Conservation (phyloP, 2,113 vertebrate genomes). For the Climacteris rufus region DNA sequence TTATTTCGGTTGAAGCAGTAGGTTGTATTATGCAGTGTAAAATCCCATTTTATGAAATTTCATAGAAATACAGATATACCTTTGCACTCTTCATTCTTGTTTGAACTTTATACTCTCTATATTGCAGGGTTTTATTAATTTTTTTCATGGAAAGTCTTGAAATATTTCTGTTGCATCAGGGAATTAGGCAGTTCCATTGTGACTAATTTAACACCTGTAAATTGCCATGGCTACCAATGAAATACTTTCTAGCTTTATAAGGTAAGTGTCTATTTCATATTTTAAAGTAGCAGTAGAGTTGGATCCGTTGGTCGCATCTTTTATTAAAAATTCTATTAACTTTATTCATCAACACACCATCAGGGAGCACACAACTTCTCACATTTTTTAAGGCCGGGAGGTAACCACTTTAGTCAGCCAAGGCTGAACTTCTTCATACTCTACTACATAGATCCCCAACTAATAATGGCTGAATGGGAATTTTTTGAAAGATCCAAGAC, state of each 20-base stretch:
- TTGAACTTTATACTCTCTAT: slow-evolving; percentile 42
- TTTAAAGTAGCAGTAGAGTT: background rate
- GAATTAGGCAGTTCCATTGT: background rate
- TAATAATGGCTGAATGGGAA: background rate
- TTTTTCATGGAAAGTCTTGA: slow-evolving; percentile 10
- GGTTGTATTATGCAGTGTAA: background rate
- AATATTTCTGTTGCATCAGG: slow-evolving; percentile 27
- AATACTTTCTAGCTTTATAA: background rate
- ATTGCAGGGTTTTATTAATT: slow-evolving; percentile 8
- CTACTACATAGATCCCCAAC: background rate
- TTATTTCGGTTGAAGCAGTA: slow-evolving; percentile 32
- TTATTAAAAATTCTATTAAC: slow-evolving; percentile 32
- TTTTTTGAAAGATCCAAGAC: background rate
- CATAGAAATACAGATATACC: background rate
- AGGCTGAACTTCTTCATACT: background rate
- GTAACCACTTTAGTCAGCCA: background rate
- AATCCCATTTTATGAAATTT: slow-evolving; percentile 35
- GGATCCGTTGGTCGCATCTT: background rate
- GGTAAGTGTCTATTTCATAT: background rate
- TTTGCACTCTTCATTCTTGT: background rate
- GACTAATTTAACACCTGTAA: slow-evolving; percentile 38
- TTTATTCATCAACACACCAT: background rate
- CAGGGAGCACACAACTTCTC: background rate
- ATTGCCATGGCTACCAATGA: slow-evolving; percentile 21
- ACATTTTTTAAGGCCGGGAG: background rate